Evolutionary conservation across 2,113 vertebrate genomes (phyloP).

Genomic region (Seriola quinqueradiata): DNA sequence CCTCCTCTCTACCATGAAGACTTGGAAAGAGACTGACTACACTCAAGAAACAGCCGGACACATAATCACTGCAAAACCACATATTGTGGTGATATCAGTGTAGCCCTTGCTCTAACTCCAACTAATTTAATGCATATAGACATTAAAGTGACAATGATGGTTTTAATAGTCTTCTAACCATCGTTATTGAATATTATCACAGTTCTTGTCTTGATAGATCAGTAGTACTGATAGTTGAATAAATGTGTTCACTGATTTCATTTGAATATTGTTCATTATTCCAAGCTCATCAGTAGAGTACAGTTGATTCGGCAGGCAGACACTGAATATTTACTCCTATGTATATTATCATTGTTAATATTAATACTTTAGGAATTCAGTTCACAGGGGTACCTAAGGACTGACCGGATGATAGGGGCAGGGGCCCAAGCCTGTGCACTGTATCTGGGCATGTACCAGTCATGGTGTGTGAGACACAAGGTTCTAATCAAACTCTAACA

Average conservation of each 20-base stretch:
- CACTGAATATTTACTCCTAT: background rate
- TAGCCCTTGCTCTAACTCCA: no score
- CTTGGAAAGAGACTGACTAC: no score
- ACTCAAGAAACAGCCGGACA: no score
- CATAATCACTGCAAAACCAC: no score
- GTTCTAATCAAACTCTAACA: constrained; percentile 19
- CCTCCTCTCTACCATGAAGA: background rate
- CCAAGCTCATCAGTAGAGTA: background rate
- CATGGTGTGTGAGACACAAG: background rate
- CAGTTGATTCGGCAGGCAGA: background rate
- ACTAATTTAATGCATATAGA: background rate
- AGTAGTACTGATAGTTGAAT: background rate
- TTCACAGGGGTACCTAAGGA: background rate
- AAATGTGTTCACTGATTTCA: constrained; percentile 13
- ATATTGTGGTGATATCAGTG: no score
- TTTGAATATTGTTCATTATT: constrained; percentile 10
- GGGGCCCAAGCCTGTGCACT: background rate
- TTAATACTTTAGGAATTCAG: background rate
- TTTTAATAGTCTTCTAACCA: background rate
- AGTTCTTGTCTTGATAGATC: background rate
- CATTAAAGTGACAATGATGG: background rate
- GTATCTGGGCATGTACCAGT: background rate
- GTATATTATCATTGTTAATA: background rate
- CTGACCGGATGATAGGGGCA: background rate
- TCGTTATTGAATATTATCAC: background rate